These are phyloP conservation scores for Pseudomyrmex concolor DNA, from an alignment of 1,140 invertebrate species.

Conservation along the genomic window DNA sequence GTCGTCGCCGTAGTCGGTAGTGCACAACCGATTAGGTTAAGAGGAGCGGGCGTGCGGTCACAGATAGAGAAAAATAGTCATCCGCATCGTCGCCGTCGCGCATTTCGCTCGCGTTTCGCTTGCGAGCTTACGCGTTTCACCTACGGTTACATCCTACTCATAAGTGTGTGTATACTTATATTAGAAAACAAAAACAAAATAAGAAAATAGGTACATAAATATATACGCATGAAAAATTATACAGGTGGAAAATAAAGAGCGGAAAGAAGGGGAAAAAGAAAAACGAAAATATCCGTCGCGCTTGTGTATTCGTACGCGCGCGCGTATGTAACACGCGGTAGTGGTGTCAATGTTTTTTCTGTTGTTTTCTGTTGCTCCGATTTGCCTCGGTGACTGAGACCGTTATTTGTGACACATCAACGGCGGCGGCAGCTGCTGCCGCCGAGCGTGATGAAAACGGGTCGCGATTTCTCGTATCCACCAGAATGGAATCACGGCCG, in stretches of 20 bases:
- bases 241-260: neutral
- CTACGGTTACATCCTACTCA: slow-evolving; percentile 35
- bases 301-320: slow-evolving; percentile 39
- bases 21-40: slow-evolving; percentile 69
- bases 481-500: neutral
- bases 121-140: slow-evolving; percentile 47
- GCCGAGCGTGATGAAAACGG: slow-evolving; percentile 59
- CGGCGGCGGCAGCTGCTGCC: slow-evolving; percentile 69
- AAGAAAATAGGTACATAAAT: slow-evolving; percentile 31
- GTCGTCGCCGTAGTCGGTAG: slow-evolving; percentile 75
- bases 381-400: slow-evolving; percentile 33
- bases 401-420: slow-evolving; percentile 56
- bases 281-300: slow-evolving; percentile 9
- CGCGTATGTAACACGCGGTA: slow-evolving; percentile 63
- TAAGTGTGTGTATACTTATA: slow-evolving; percentile 31
- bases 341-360: slow-evolving; percentile 62
- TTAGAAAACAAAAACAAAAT: slow-evolving; percentile 35
- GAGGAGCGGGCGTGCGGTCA: slow-evolving; percentile 63
- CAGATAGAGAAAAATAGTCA: slow-evolving; percentile 42
- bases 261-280: too few relatives aligned
- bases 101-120: slow-evolving; percentile 54
- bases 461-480: neutral
- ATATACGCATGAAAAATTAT: neutral
- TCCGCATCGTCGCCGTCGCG: slow-evolving; percentile 48
- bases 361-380: slow-evolving; percentile 53